Evolutionary conservation across 2,888 invertebrate species (phyloP), one percentile per base, ranked within the genome.

Genomic region (Chloroclystis v-ata): DNA sequence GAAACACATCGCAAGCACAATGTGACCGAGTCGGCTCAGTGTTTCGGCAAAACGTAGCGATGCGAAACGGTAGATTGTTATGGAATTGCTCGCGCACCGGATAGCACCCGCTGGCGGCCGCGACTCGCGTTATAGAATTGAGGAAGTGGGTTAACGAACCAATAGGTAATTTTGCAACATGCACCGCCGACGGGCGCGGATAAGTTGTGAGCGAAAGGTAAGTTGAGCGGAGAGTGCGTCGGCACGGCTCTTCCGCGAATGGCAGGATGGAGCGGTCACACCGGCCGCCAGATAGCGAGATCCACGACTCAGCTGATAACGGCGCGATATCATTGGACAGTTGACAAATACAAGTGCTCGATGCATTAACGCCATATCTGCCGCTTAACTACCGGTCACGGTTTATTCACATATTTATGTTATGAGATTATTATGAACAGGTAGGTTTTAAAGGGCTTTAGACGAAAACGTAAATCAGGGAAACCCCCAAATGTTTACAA

Each of bases 201-300:
- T 65, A 69, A 71, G 68, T 64, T 71, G 69, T 61, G 69, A 75
- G 81, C 82, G 82, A 85, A 84, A 84, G 83, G 82, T 78, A 69
- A 67, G 68, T 67, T 66, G 65, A 79, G 78, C 75, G 72, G 79
- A 82, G 82, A 82, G 82, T 78, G 72, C 80, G 76, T 76, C 73
- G 72, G 72, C 77, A 73, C 82, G 75, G 71, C 70, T 78, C 77
- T 77, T 75, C 74, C 75, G 74, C 77, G 75, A 86, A 75, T 82
- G 82, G 64, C 74, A 72, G 78, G 76, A 78, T 77, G 78, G 70
- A 63, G 65, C 67, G 67, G 71, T 71, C 75, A 70, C 63, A 66
- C 65, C 76, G 67, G 63, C 69, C 70, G 72, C 71, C 72, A 80
- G 83, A 84, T 83, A 82, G 71, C 68, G 68, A 82, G 83, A 83